Evolutionary conservation across 2,113 vertebrate genomes (phyloP), one percentile per base, ranked within the genome.

Genomic region (Panthera uncia): DNA sequence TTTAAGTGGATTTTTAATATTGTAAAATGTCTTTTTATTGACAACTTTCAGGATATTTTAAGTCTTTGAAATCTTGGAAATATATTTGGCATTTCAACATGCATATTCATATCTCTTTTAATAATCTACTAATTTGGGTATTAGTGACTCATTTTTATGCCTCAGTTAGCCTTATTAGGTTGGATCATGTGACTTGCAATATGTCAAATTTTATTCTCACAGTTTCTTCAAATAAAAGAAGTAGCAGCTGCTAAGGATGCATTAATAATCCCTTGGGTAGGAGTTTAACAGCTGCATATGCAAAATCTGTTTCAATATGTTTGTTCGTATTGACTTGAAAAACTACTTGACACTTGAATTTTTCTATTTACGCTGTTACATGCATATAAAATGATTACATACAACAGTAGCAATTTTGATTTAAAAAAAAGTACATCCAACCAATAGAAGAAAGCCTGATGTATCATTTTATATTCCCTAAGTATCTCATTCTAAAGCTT

Each of bases 61-160:
- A 69, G 45, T 41, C 55, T 14, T 78, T 66, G 11, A 41, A 85
- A 73, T 79, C 31, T 68, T 96, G 12, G 80, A 95, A 96, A 87
- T 97, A 81, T 83, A 61, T 73, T 94, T 93, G 95, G 21, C 41
- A 91, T 93, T 89, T 86, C 7, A 23, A n/a, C 13, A 93, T 93
- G n/a, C n/a, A 91, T 95, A 93, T 92, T 97, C 41, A 93, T 66
- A 36, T 76, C 11, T 79, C 41, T 87, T 93, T 95, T 61, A 96
- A 91, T 92, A 94, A 93, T 94, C 63, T 93, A 81, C 79, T 95
- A 88, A 97, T 86, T 95, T 96, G 27, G 61, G 33, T 66, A 93
- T 91, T 85, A 90, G 27, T 95, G 63, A 90, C 83, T 95, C 88
- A 96, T 92, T 86, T 93, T 79, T 25, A 89, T 95, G 29, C 1